Evolutionary conservation across 92 coral and sea anemone genomes (phyloP), one percentile per base, ranked within the genome.

Genomic region (Paramuricea clavata): DNA sequence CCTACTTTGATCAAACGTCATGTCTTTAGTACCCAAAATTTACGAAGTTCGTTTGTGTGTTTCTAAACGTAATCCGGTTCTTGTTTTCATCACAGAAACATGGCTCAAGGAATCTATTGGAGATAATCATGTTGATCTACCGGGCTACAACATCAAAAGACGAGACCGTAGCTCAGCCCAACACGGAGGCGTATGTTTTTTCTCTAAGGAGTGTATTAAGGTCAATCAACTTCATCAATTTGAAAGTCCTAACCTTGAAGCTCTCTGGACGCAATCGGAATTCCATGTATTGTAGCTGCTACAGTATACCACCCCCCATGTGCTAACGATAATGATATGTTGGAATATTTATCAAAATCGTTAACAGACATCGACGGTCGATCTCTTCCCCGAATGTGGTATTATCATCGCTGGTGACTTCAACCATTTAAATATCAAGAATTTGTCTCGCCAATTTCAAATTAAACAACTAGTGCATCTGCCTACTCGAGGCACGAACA

Each of bases 31-130:
- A n/a, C n/a, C n/a, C n/a, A n/a, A n/a, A n/a, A n/a, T n/a, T 5
- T 9, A 81, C 44, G 71, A 52, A 62, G 65, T 78, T 28, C 65
- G 83, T 62, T 36, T 52, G 30, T 52, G 50, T 50, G 26, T 13
- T 64, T n/a, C n/a, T n/a, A n/a, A n/a, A n/a, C n/a, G n/a, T n/a
- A n/a, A n/a, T n/a, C n/a, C n/a, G n/a, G n/a, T n/a, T n/a, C n/a
- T 78, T 70, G 28, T 81, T 64, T 81, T 33, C 32, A 34, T 36
- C 47, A 81, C 74, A 33, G 85, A 81, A 60, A 81, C 75, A 11
- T 81, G 85, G 85, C 72, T 35, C 41, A 81, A 69, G 35, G 54
- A 81, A 19, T 60, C 85, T 64, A 61, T 81, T 15, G 74, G 70
- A 39, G 49, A 79, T 25, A 79, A 57, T 62, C 84, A 79, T 6